These are phyloP conservation scores for Glyptemys insculpta DNA, from an alignment of 2,797 vertebrate species.

Conservation along the genomic window DNA sequence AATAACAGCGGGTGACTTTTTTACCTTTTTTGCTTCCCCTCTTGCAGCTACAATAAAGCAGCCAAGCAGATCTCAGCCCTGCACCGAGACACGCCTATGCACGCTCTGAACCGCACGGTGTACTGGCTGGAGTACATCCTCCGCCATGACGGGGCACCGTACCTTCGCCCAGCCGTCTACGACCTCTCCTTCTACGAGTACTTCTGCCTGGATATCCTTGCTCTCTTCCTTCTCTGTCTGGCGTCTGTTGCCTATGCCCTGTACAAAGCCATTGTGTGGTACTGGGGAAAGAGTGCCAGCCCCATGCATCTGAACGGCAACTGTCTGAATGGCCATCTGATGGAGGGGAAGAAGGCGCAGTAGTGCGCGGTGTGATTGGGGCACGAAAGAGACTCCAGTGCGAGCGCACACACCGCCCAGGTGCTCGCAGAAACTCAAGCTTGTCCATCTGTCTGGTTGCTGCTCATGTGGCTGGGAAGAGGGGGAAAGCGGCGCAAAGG, in stretches of 20 bases:
- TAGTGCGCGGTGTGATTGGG: background rate
- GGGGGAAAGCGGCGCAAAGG: background rate
- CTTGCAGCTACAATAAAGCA: slow-evolving; percentile 68
- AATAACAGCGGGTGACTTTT: background rate
- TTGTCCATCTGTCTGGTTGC: background rate
- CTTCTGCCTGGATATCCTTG: slow-evolving; percentile 74
- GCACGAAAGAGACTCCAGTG: slow-evolving; percentile 50
- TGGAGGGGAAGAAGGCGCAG: slow-evolving; percentile 69
- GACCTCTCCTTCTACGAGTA: slow-evolving; percentile 71
- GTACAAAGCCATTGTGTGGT: slow-evolving; percentile 56
- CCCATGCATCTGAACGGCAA: slow-evolving; percentile 54
- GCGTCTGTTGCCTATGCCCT: background rate
- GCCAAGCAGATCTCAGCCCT: slow-evolving; percentile 73
- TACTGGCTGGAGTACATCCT: slow-evolving; percentile 81
- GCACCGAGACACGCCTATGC: slow-evolving; percentile 73
- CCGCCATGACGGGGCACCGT: slow-evolving; percentile 61
- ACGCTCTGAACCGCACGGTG: slow-evolving; percentile 72
- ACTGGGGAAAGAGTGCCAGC: slow-evolving; percentile 28
- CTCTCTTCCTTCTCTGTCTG: slow-evolving; percentile 52
- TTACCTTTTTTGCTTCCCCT: background rate
- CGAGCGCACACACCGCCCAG: slow-evolving; percentile 12
- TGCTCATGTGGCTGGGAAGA: background rate
- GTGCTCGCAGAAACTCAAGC: background rate
- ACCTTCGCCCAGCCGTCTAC: slow-evolving; percentile 65
- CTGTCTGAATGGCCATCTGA: slow-evolving; percentile 60